Evolutionary conservation across 2,888 invertebrate species (phyloP), one percentile per base, ranked within the genome.

Genomic region (Chesias legatella): DNA sequence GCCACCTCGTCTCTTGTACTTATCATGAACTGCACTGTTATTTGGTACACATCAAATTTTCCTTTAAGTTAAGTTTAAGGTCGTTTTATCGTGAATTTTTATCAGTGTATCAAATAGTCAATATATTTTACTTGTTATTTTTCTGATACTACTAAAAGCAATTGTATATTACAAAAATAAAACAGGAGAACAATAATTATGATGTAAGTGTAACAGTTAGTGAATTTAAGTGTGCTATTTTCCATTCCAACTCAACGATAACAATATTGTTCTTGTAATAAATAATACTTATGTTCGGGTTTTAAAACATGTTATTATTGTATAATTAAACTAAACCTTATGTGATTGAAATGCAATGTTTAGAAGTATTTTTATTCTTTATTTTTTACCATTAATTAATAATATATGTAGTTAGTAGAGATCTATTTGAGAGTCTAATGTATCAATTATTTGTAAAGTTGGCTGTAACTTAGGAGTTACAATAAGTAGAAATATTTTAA

Each of bases 261-360:
- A 82, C 82, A 81, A 78, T n/a, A n/a, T 79, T 84, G 85, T 85
- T 84, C 83, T 79, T 79, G 85, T 84, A 83, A 48, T 50, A 48
- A 83, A 48, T 50, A 48, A 45, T 53, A 83, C 79, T 86, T 84
- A 82, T 79, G 80, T 88, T 85, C 84, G 83, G 85, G 84, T 85
- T 86, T 77, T 73, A 80, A 83, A 83, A 83, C 68, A 85, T 86
- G 84, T 85, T 86, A 85, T 85, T 85, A 84, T 84, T 79, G 78
- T 85, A 81, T 85, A 79, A 79, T 84, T 83, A 84, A 84, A 85
- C 81, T 85, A 84, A 85, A 86, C 85, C 85, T 85, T 85, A 86
- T 86, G 88, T 88, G 88, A 88, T 88, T 85, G 84, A 86, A 86
- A 88, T 86, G 88, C 88, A 88, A 88, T 88, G 84, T 88, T 86